Evolutionary conservation across 64 coral and sea anemone species (phyloP).

Genomic region (Pocillopora damicornis): DNA sequence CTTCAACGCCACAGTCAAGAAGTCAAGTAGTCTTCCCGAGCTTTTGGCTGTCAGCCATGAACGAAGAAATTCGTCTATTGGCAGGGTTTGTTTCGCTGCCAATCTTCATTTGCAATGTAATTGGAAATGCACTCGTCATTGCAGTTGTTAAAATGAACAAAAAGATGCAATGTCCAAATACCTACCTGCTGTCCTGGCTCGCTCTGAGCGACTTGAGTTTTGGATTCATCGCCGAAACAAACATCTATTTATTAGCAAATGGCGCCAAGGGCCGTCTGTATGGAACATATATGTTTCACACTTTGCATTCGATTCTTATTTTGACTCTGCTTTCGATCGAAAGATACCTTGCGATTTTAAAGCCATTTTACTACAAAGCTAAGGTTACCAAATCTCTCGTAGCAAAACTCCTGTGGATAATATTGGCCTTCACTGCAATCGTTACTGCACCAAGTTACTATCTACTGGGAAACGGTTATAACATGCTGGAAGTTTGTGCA

Average conservation of each 20-base stretch:
- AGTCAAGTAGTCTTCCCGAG: neutral
- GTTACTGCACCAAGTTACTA: neutral
- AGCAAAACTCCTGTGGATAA: neutral
- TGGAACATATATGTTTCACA: neutral
- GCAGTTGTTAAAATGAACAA: slow-evolving; percentile 1
- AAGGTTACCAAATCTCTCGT: neutral
- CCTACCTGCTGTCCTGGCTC: neutral
- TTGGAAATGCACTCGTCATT: neutral
- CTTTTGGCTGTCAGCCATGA: neutral
- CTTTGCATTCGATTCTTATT: neutral
- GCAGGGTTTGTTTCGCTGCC: neutral
- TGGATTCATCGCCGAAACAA: neutral
- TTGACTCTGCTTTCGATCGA: slow-evolving; percentile 27
- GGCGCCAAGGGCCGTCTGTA: neutral
- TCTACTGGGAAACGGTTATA: neutral
- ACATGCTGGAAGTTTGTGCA: neutral
- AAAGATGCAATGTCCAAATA: slow-evolving; percentile 16
- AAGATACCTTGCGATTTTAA: slow-evolving; percentile 48
- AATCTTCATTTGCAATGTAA: neutral
- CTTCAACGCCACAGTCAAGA: neutral
- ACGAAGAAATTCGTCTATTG: neutral
- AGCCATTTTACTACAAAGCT: slow-evolving; percentile 34
- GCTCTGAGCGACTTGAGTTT: neutral
- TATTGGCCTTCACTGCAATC: neutral
- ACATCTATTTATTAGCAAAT: neutral